Evolutionary conservation across 2,888 invertebrate species (phyloP), one percentile per base, ranked within the genome.

Genomic region (Vesta saturnalis): DNA sequence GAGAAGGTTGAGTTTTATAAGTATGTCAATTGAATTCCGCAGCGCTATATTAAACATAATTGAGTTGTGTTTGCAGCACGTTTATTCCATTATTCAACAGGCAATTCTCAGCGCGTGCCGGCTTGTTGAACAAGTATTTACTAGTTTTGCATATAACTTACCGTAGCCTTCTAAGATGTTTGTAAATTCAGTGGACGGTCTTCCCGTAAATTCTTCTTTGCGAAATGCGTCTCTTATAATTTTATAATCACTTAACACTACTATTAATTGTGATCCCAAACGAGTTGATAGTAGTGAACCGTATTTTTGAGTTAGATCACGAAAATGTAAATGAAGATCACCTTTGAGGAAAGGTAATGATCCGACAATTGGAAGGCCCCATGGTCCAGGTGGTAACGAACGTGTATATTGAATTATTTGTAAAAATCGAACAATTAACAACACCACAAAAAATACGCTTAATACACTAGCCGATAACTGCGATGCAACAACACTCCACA

Each of bases 121-220:
- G 57, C 67, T 69, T 61, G 63, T 64, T 60, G 49, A 55, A 55
- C 39, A n/a, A 64, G 30, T 23, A 21, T 79, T 64, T 46, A 80
- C 80, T 65, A 52, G 58, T 60, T 60, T 59, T 47, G 39, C 55
- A 56, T 6, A 16, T 22, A 23, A 89, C 94, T 93, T 84, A 96
- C 96, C 96, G 77, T 94, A 94, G 78, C 95, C 95, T 79, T 93
- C 94, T 60, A 96, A 86, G 61, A 95, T 92, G 79, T 91, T 91
- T 87, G 92, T 94, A 80, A 96, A 91, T 69, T 94, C 94, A 23
- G 93, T 94, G 80, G 90, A 91, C 67, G 96, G 96, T 64, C 96
- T 89, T 65, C 94, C 95, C 74, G 94, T 94, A 84, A 96, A 95
- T 79, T 94, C 94, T 79, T 94, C 94, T 60, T 91, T 90, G 14